Conservation (phyloP, 2,888 invertebrate species). For the Drosophila nr. fundita region DNA sequence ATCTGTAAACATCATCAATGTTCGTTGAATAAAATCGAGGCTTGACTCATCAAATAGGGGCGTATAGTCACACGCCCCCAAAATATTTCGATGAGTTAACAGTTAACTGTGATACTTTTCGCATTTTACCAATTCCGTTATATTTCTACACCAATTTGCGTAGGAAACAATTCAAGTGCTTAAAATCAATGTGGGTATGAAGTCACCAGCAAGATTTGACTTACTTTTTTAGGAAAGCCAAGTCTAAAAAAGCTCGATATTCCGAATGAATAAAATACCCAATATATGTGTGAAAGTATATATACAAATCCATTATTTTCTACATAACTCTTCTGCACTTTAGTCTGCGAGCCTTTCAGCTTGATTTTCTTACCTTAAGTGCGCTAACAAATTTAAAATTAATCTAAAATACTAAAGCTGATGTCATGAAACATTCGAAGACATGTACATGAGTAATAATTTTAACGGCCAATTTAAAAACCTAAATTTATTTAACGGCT, state of each 20-base stretch:
- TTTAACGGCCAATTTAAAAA: constrained; percentile 2
- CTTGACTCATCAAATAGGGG: constrained; percentile 11
- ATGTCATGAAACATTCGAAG: constrained; percentile 33
- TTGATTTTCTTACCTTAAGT: background rate
- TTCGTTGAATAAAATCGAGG: background rate
- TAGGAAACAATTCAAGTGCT: background rate
- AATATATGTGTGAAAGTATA: background rate
- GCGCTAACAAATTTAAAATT: background rate
- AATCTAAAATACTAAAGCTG: constrained; percentile 1
- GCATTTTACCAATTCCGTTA: background rate
- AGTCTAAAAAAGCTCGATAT: background rate
- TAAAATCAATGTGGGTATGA: constrained; percentile 1
- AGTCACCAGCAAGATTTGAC: constrained; percentile 9
- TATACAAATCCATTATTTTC: background rate
- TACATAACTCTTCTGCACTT: background rate
- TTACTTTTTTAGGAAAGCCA: background rate
- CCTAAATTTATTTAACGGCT: constrained; percentile 24
- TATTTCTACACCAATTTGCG: background rate
- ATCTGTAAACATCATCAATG: constrained; percentile 58
- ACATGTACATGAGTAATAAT: background rate
- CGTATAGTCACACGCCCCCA: constrained; percentile 13
- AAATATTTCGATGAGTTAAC: background rate
- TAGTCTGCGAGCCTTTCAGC: background rate
- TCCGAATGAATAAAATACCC: background rate
- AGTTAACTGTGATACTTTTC: background rate